phyloP scores from a whole-genome alignment of 92 coral and sea anemone genomes.

The Epizoanthus rinbou region DNA sequence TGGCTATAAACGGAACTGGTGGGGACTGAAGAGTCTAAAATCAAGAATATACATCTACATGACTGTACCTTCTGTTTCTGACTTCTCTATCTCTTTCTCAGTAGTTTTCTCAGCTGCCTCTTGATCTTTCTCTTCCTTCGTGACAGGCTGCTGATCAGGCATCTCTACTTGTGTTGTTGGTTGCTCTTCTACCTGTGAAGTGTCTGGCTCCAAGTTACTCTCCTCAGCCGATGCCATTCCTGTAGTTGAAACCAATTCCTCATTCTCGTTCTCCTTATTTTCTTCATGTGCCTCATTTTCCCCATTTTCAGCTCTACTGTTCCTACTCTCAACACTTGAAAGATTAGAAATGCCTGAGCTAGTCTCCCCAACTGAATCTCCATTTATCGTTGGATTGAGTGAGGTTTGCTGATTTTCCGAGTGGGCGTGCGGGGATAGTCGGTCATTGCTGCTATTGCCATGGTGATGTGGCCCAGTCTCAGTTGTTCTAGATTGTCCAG shows the following conservation, averaged over 20 bases:
- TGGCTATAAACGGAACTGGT: too few relatives aligned
- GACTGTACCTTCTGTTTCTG: background rate
- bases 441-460: slow-evolving; percentile 10
- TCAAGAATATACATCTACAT: background rate
- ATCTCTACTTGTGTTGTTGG: background rate
- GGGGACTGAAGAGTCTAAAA: background rate
- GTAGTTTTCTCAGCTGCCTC: background rate
- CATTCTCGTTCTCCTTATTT: slow-evolving; percentile 30
- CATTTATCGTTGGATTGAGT: slow-evolving; percentile 19
- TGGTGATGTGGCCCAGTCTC: slow-evolving; percentile 1
- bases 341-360: background rate
- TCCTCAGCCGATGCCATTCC: background rate
- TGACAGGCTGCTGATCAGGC: background rate
- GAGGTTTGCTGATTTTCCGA: background rate
- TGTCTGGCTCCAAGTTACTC: background rate
- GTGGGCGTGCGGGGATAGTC: slow-evolving; percentile 7
- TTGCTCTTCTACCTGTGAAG: background rate
- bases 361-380: slow-evolving; percentile 4
- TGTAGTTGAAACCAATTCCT: slow-evolving; percentile 19
- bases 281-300: slow-evolving; percentile 34
- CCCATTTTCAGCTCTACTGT: slow-evolving; percentile 30
- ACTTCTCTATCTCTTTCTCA: background rate
- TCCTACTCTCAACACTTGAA: slow-evolving; percentile 12
- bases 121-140: background rate
- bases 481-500: slow-evolving; percentile 57